Evolutionary conservation across 2,888 invertebrate genomes (phyloP), one percentile per base, ranked within the genome.

Genomic region (Aphidoletes aphidimyza): DNA sequence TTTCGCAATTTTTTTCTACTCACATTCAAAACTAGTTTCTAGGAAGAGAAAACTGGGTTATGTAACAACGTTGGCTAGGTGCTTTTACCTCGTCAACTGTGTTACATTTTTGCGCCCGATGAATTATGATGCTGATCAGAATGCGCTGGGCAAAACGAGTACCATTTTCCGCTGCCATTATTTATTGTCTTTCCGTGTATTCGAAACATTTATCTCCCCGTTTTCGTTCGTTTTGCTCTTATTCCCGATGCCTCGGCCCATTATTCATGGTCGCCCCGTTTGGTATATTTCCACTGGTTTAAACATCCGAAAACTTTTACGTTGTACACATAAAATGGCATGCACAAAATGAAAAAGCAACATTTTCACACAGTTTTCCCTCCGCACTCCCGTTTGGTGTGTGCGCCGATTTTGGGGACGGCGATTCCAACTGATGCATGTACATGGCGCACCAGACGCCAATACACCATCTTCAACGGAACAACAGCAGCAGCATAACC

Each of bases 161-260:
- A 81, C 81, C 81, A 81, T 81, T 37, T 81, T 81, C 81, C 81
- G 81, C n/a, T 81, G 19, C 81, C 81, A 81, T 81, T 81, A 81
- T 81, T 81, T 81, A 81, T 81, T 81, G 81, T 81, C 81, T 81
- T 37, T 37, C n/a, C 81, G 39, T 81, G 81, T 22, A 81, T 81
- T 81, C 17, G 37, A 81, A 81, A 81, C 81, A 81, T 81, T 81
- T 37, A 69, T 69, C 69, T 69, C 34, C 9, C 1, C 69, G 14
- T 42, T 42, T 42, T 14, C 14, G 42, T 42, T 42, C n/a, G 22
- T 54, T 54, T 54, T 22, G 54, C 54, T 69, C 30, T 9, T 30
- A 14, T 69, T 69, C 34, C 69, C 69, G 30, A 69, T 69, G 69
- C 69, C 30, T 69, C n/a, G n/a, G 69, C 30, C 34, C 69, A 69